Evolutionary conservation across 2,113 vertebrate genomes (phyloP).

Genomic region (Xiphophorus maculatus): DNA sequence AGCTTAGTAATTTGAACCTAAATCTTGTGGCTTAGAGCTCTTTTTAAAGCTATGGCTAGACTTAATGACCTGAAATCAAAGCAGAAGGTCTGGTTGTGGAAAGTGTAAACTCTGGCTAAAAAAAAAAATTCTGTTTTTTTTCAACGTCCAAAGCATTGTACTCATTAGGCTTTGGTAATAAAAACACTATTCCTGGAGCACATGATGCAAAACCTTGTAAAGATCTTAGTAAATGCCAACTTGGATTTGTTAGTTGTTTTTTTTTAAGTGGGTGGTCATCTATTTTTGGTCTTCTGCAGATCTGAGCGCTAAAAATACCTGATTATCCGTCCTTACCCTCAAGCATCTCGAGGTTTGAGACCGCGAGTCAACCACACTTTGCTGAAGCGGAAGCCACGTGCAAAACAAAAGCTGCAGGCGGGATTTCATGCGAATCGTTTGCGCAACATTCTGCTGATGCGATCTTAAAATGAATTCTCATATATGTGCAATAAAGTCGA

Average conservation of each 20-base stretch:
- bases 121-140: background rate
- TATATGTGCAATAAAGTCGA: background rate
- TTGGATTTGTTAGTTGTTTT: conserved; percentile 9
- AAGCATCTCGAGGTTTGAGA: background rate
- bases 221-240: conserved; percentile 29
- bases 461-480: background rate
- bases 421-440: conserved; percentile 1
- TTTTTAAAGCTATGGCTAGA: conserved; percentile 54
- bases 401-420: background rate
- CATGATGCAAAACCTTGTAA: conserved; percentile 17
- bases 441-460: background rate
- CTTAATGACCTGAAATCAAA: conserved; percentile 56
- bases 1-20: conserved; percentile 59
- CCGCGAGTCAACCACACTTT: conserved; percentile 2
- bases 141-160: conserved; percentile 18
- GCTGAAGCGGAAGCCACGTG: background rate
- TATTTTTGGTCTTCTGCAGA: conserved; percentile 34
- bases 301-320: conserved; percentile 47
- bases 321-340: conserved; percentile 21
- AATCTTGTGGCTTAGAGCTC: conserved; percentile 56
- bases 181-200: conserved; percentile 18
- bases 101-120: conserved; percentile 31
- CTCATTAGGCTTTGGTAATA: conserved; percentile 66
- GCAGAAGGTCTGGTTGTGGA: conserved; percentile 50
- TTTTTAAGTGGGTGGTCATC: conserved; percentile 50